Evolutionary conservation across 2,888 invertebrate species (phyloP), one percentile per base, ranked within the genome.

Genomic region (Tribolium freemani): DNA sequence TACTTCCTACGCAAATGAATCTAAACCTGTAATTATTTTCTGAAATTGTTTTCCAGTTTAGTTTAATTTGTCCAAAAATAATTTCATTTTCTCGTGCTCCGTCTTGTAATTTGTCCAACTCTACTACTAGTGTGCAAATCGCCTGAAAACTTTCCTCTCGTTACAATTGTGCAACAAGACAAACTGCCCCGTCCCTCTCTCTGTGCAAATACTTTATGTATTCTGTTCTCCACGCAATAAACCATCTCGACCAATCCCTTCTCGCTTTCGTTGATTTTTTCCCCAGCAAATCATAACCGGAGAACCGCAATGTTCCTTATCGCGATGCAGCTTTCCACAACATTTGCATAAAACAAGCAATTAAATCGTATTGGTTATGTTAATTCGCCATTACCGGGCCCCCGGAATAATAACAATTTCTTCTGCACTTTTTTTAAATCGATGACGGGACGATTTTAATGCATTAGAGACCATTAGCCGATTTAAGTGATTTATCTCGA

Each of bases 291-390:
- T 66, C 66, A 54, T 51, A 64, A 61, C 61, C 61, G 26, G 26
- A 10, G 38, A n/a, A 50, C 50, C 53, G 31, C 20, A 38, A 38
- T 48, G 48, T 57, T 48, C 46, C 26, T 60, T 60, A 60, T 63
- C 51, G 16, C 63, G 64, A 64, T 64, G 64, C 64, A 64, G 54
- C 64, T 64, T 64, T 64, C 54, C 64, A 64, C 53, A 20, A 5
- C 13, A 64, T 64, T 64, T 64, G 64, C 64, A 64, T 64, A 44
- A 64, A 54, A 64, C 64, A 64, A 64, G 54, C 54, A 64, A 64
- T 64, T 63, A 63, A 63, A 51, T 63, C 63, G 30, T 63, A 63
- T 51, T 63, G 63, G 31, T 51, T 64, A 64, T 64, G 64, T 54
- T 64, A 64, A 64, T 64, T 54, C 45, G 64, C 54, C 10, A 48